phyloP scores from a whole-genome alignment of 2,113 vertebrate species.

The Dasypus novemcinctus region DNA sequence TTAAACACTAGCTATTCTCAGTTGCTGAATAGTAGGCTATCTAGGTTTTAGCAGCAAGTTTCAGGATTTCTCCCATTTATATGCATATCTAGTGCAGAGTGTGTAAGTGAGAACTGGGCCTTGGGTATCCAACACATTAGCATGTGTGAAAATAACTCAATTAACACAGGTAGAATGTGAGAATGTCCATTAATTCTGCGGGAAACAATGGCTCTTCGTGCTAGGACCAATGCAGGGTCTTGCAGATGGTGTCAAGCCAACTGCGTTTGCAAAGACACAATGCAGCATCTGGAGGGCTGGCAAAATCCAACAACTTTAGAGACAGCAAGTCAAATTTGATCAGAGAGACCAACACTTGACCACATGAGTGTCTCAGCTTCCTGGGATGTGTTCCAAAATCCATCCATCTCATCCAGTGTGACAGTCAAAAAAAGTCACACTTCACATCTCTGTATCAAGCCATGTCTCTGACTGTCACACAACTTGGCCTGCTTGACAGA shows the following conservation, averaged over 20 bases:
- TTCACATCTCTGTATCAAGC: slow-evolving; percentile 74
- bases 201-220: slow-evolving; percentile 70
- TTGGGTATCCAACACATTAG: slow-evolving; percentile 71
- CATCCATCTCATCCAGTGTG: slow-evolving; percentile 78
- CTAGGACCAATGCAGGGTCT: slow-evolving; percentile 69
- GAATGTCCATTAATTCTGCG: slow-evolving; percentile 74
- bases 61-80: slow-evolving; percentile 69
- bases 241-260: slow-evolving; percentile 76
- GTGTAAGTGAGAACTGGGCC: slow-evolving; percentile 66
- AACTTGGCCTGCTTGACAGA: slow-evolving; percentile 74
- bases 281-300: slow-evolving; percentile 75
- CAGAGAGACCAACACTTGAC: slow-evolving; percentile 80
- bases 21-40: slow-evolving; percentile 54
- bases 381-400: slow-evolving; percentile 80
- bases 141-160: slow-evolving; percentile 80
- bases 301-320: slow-evolving; percentile 64
- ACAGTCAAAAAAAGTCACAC: slow-evolving; percentile 79
- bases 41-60: slow-evolving; percentile 65
- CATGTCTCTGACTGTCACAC: slow-evolving; percentile 76
- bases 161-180: slow-evolving; percentile 78
- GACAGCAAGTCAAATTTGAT: slow-evolving; percentile 75
- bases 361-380: slow-evolving; percentile 77
- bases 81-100: slow-evolving; percentile 64
- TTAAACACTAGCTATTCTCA: slow-evolving; percentile 47
- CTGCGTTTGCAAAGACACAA: slow-evolving; percentile 63